phyloP scores from a whole-genome alignment of 1,140 invertebrate genomes.

The Apis laboriosa region DNA sequence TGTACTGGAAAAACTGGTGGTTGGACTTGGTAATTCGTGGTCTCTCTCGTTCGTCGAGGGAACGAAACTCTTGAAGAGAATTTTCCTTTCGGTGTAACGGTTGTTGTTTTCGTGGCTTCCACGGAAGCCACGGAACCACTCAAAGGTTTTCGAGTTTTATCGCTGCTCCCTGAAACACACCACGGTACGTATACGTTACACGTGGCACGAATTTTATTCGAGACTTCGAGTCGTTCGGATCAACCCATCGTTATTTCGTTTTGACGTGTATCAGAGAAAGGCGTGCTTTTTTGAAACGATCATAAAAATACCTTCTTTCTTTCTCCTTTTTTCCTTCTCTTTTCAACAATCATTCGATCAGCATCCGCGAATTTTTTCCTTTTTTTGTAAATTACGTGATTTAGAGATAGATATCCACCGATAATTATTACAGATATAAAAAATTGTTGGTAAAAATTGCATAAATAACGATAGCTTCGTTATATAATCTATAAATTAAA shows the following conservation, averaged over 20 bases:
- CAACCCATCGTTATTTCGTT: neutral
- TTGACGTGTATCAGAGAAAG: slow-evolving; percentile 8
- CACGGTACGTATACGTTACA: slow-evolving; percentile 1
- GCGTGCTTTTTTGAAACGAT: neutral
- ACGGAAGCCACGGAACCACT: neutral
- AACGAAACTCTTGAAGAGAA: neutral
- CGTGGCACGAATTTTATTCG: slow-evolving; percentile 28
- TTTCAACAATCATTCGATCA: too few species aligned
- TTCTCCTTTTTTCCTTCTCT: too few species aligned
- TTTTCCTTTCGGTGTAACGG: neutral
- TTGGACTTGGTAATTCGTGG: neutral
- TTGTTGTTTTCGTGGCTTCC: neutral
- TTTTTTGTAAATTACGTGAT: neutral
- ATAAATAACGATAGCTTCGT: too few species aligned
- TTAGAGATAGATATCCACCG: too few species aligned
- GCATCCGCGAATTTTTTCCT: neutral
- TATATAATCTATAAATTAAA: too few species aligned
- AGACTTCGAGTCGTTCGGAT: neutral
- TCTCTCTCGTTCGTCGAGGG: too few species aligned
- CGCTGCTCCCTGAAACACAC: neutral
- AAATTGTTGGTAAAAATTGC: too few species aligned
- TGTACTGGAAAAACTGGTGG: too few species aligned
- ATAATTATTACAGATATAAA: too few species aligned
- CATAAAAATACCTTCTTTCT: neutral
- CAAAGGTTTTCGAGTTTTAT: slow-evolving; percentile 24